Evolutionary conservation across 2,888 invertebrate genomes (phyloP).

Genomic region (Cheilosia urbana): DNA sequence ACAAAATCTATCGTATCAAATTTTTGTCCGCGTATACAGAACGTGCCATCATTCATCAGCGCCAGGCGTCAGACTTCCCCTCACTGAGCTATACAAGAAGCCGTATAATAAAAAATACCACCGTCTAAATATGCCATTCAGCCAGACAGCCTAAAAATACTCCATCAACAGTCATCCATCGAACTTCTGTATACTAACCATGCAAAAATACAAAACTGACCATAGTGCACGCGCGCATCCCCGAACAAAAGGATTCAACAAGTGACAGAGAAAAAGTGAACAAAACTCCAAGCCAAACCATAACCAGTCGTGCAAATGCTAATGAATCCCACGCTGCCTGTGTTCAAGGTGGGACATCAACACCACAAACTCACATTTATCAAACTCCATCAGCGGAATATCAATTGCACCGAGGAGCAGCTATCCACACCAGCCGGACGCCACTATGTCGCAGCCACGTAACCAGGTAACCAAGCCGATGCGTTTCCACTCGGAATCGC

Average conservation of each 20-base stretch:
- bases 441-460: conserved; percentile 12
- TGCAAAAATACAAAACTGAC: not conserved
- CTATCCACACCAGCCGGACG: conserved; percentile 10
- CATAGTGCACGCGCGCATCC: conserved; percentile 19
- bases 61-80: conserved; percentile 60
- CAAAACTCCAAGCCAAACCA: conserved; percentile 3
- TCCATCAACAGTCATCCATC: conserved; percentile 35
- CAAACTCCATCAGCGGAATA: conserved; percentile 49
- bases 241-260: conserved; percentile 63
- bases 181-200: not conserved
- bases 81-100: conserved; percentile 2
- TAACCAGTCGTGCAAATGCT: conserved; percentile 47
- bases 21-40: not conserved
- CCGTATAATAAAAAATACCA: not conserved
- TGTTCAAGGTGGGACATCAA: not conserved
- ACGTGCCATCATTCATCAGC: conserved; percentile 1
- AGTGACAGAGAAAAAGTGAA: conserved; percentile 59
- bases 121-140: conserved; percentile 14
- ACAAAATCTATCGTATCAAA: no score
- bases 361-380: conserved; percentile 1
- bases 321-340: conserved; percentile 48
- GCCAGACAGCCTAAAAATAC: conserved; percentile 42
- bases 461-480: conserved; percentile 60
- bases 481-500: conserved; percentile 58
- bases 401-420: conserved; percentile 40